Base-by-base conservation (phyloP, 2,113 vertebrate genomes). In the Hemichromis elongatus region DNA sequence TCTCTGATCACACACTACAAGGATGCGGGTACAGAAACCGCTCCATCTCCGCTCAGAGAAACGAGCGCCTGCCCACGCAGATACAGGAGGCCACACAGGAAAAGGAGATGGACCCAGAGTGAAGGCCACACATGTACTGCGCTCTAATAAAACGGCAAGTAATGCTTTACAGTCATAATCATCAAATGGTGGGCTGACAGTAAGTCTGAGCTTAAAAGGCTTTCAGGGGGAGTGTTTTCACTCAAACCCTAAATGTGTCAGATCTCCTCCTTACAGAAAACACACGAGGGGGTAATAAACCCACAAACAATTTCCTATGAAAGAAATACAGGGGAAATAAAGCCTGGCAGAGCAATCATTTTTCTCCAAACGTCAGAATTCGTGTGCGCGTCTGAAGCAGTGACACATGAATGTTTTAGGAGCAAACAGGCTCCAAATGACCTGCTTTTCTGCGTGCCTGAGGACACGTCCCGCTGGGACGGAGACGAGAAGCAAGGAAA, bases 401-500 rank as follows among this genome's bases (percentile, higher is more conserved):
- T 79, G 86, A 90, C 87, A 89, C 77, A 91, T 93, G 54, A 95
- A 94, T 94, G 87, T 92, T 92, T 90, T 61, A 90, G 80, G 52
- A 77, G 81, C 61, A 89, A 88, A 78, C 86, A 90, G 66, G 80
- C 63, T 90, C 88, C 84, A 73, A 90, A 66, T 91, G 88, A 90
- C 85, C 84, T 56, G 86, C 40, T 92, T 94, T 92, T 56, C 37
- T 35, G 47, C 54, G 37, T n/a, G 90, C 91, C 89, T 11, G 6
- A 88, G 87, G 92, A 90, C 80, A 79, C 10, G 4, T 84, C 83
- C 89, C 54, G 55, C 80, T 88, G 84, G 50, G 52, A 81, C 85
- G 12, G 28, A 75, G 68, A 53, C 53, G 33, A n/a, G 24, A 82
- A 63, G 35, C 79, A 40, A 40, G 18, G 82, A 26, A 68, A 52